Percentiles rank a stretch among this genome's conserved stretches.
These are phyloP conservation scores for Tamias sibiricus DNA, from an alignment of 2,113 vertebrate genomes.

Conservation along the genomic window DNA sequence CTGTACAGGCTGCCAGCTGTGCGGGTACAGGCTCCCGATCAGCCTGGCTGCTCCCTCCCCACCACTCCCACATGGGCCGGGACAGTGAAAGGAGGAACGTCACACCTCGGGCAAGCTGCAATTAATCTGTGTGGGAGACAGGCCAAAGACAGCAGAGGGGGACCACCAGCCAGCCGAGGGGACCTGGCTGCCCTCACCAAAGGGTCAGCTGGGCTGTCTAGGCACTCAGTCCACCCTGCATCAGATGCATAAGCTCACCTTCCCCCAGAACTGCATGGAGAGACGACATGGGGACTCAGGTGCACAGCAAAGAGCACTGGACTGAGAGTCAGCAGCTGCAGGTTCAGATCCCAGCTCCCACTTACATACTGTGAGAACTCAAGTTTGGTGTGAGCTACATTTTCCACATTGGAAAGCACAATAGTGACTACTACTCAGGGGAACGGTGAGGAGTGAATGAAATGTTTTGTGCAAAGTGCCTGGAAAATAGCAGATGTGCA, in stretches of 20 bases:
- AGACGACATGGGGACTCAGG: rapidly evolving
- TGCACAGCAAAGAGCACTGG: not conserved
- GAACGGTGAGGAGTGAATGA: not conserved
- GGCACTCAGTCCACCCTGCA: not conserved
- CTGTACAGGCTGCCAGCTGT: slow-evolving; percentile 82
- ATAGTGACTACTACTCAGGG: not conserved
- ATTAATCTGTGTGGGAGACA: slow-evolving; percentile 65
- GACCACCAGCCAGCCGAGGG: not conserved
- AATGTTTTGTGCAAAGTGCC: rapidly evolving
- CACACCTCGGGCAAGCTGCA: not conserved
- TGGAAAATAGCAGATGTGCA: rapidly evolving
- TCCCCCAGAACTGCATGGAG: not conserved
- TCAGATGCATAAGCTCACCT: not conserved
- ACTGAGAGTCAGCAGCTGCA: not conserved
- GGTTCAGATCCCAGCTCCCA: not conserved
- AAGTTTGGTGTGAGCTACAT: not conserved
- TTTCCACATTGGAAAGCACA: not conserved
- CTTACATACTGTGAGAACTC: not conserved
- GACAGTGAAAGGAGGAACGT: slow-evolving; percentile 55
- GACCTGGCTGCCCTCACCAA: not conserved
- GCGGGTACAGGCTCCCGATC: slow-evolving; percentile 72
- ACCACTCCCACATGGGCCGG: slow-evolving; percentile 14
- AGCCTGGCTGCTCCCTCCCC: slow-evolving; percentile 77
- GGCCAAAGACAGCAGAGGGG: not conserved
- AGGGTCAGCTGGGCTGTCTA: not conserved